A percentile compares a stretch with the other conserved stretches of the same genome.
These are phyloP conservation scores for Formica selysi DNA, from an alignment of 1,140 invertebrate species.

Conservation along the genomic window DNA sequence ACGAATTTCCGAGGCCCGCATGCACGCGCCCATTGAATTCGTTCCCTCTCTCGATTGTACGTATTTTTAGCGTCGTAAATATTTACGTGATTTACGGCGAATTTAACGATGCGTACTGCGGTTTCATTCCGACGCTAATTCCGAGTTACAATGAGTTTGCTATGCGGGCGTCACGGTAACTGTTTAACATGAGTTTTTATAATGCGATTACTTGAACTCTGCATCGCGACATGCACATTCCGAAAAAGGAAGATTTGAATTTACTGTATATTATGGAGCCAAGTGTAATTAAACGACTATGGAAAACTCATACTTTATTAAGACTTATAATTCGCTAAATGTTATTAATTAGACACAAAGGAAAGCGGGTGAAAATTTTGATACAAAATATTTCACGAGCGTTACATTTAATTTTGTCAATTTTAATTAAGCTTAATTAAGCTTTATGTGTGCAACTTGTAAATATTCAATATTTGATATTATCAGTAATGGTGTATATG, in stretches of 20 bases:
- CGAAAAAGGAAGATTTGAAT: conserved; percentile 28
- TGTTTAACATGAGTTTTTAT: conserved; percentile 47
- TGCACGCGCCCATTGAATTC: conserved; percentile 23
- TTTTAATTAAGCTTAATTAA: conserved; percentile 6
- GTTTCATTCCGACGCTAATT: conserved; percentile 20
- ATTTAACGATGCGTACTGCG: conserved; percentile 42
- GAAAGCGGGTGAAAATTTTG: conserved; percentile 18
- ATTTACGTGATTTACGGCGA: conserved; percentile 57
- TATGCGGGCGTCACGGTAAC: conserved; percentile 43
- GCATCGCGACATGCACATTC: neutral
- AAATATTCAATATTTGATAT: conserved; percentile 21
- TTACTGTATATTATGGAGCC: conserved; percentile 22
- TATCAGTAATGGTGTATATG: neutral
- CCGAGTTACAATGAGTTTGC: neutral
- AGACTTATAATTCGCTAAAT: conserved; percentile 27
- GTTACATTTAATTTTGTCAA: conserved; percentile 1
- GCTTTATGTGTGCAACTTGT: conserved; percentile 12
- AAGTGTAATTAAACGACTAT: conserved; percentile 38
- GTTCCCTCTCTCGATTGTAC: neutral
- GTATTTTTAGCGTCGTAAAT: conserved; percentile 58
- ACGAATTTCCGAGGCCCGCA: conserved; percentile 59
- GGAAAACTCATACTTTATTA: conserved; percentile 29
- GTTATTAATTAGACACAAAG: conserved; percentile 37
- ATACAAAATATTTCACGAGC: conserved; percentile 1
- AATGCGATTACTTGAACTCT: conserved; percentile 44